Percentiles rank a stretch among this genome's conserved stretches.
Evolutionary conservation across 2,113 vertebrate species (phyloP).

Genomic region (Labrus mixtus): DNA sequence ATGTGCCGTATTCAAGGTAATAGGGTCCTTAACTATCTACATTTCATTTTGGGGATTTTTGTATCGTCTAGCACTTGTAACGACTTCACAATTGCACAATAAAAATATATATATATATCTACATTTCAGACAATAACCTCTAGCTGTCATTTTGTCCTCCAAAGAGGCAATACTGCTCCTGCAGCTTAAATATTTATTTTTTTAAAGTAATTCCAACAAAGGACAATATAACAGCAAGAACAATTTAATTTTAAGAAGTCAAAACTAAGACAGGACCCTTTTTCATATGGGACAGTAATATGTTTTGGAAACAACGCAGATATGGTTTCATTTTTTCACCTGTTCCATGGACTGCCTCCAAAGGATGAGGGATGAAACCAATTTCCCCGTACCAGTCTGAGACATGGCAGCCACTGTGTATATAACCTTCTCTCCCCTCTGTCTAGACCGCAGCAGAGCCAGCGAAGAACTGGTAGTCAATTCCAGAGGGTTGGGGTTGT

Average conservation of each 20-base stretch:
- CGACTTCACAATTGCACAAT: too few species aligned
- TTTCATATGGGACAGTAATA: background rate
- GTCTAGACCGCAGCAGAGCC: slow-evolving; percentile 93
- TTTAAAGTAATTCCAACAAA: background rate
- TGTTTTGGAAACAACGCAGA: background rate
- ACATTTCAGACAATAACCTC: background rate
- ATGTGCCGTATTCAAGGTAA: slow-evolving; percentile 21
- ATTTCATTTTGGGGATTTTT: slow-evolving; percentile 36
- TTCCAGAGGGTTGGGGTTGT: slow-evolving; percentile 94
- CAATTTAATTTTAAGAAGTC: too few species aligned
- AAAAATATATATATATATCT: too few species aligned
- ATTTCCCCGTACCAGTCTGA: slow-evolving; percentile 90
- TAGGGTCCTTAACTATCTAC: slow-evolving; percentile 26
- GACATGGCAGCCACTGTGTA: slow-evolving; percentile 95
- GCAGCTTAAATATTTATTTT: background rate
- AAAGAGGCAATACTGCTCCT: background rate
- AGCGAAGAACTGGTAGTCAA: slow-evolving; percentile 91
- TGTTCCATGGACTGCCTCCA: slow-evolving; percentile 92
- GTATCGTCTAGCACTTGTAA: too few species aligned
- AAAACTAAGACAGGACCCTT: background rate
- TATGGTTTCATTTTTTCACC: slow-evolving; percentile 80
- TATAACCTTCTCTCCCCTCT: slow-evolving; percentile 88
- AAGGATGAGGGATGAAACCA: slow-evolving; percentile 91
- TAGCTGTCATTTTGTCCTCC: background rate
- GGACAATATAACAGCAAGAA: too few species aligned